Conservation (phyloP, 2,113 vertebrate species). For the Nesoenas mayeri region DNA sequence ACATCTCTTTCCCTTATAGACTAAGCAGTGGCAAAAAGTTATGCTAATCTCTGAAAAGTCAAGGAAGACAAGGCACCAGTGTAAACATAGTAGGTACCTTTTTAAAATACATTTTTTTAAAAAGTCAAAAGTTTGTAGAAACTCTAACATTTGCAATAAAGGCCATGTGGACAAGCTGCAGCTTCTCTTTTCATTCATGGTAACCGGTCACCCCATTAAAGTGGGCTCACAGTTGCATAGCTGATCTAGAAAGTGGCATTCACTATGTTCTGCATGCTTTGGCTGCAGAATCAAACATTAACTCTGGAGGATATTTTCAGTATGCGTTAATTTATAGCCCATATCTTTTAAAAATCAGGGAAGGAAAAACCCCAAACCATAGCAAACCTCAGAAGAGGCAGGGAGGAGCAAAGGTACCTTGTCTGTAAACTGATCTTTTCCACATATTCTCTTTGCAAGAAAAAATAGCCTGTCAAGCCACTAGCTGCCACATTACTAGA, state of each 20-base stretch:
- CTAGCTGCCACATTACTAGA: not conserved
- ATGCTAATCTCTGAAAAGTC: not conserved
- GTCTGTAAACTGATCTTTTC: not conserved
- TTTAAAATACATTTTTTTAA: not conserved
- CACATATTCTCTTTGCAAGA: not conserved
- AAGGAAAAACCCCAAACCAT: not conserved
- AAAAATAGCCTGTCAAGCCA: not conserved
- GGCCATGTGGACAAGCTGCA: not conserved
- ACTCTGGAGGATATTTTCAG: not conserved
- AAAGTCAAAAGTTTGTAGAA: not conserved
- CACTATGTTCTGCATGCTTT: not conserved
- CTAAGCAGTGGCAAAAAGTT: not conserved
- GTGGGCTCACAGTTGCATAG: not conserved
- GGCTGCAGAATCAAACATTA: not conserved
- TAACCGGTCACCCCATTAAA: not conserved
- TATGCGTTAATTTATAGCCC: not conserved
- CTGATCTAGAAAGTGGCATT: not conserved
- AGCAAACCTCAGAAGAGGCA: not conserved
- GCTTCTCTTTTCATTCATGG: rapidly evolving
- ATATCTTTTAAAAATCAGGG: not conserved
- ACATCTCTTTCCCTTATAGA: not conserved
- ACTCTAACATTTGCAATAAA: not conserved
- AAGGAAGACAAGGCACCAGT: not conserved
- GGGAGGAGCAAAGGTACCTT: not conserved
- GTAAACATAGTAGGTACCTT: not conserved